phyloP scores from a whole-genome alignment of 2,113 vertebrate species.

The Varanus salvator region DNA sequence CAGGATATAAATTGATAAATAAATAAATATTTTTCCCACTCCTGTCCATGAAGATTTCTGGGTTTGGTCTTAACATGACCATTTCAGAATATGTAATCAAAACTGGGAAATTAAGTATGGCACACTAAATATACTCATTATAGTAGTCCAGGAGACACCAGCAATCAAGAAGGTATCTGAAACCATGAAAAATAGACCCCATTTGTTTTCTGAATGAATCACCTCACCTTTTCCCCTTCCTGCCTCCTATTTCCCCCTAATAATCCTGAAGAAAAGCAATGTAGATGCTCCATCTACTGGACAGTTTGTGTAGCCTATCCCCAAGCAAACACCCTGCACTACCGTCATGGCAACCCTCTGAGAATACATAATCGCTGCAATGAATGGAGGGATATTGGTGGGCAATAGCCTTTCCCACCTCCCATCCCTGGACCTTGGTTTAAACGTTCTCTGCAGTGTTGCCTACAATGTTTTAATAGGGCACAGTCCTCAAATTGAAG shows the following conservation, averaged over 20 bases:
- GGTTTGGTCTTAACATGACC: neutral
- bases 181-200: neutral
- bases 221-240: neutral
- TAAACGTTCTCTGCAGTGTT: too few species aligned
- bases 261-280: constrained; percentile 61
- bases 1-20: too few species aligned
- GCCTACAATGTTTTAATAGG: too few species aligned
- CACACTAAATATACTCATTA: neutral
- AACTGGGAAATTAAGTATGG: neutral
- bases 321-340: neutral
- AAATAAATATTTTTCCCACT: too few species aligned
- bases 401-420: too few species aligned
- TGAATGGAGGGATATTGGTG: too few species aligned
- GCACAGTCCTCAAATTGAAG: too few species aligned
- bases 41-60: neutral
- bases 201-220: neutral
- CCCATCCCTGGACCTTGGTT: too few species aligned
- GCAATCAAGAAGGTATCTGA: neutral
- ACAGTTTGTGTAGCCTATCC: constrained; percentile 51
- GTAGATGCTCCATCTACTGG: constrained; percentile 74
- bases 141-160: neutral
- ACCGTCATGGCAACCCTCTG: neutral
- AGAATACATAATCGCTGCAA: too few species aligned
- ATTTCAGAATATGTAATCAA: neutral
- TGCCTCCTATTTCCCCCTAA: neutral